Evolutionary conservation across 2,113 vertebrate species (phyloP).

Genomic region (Craseonycteris thonglongyai): DNA sequence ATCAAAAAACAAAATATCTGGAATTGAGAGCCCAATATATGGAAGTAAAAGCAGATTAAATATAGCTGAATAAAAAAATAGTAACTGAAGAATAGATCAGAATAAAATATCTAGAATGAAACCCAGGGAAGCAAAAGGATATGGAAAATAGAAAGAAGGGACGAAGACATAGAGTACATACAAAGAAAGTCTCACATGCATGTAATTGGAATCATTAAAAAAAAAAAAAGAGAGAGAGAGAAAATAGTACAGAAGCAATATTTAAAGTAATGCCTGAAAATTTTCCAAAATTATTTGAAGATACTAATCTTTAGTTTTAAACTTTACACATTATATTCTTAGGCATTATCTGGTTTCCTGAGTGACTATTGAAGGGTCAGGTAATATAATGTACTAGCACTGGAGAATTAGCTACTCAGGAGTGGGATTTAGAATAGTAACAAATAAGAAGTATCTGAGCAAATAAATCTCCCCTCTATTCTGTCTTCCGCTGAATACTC

Average conservation of each 20-base stretch:
- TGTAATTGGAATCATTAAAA: background rate
- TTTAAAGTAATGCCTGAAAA: background rate
- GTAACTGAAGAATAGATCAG: background rate
- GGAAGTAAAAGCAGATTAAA: background rate
- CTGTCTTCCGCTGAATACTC: background rate
- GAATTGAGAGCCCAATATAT: background rate
- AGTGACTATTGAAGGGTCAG: background rate
- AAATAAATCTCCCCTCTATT: background rate
- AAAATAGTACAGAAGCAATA: background rate
- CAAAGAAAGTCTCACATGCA: background rate
- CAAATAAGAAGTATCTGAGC: background rate
- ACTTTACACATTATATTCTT: background rate
- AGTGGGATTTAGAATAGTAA: background rate
- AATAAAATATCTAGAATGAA: constrained; percentile 9
- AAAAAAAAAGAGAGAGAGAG: background rate
- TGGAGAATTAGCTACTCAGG: background rate
- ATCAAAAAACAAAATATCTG: background rate
- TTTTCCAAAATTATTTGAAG: background rate
- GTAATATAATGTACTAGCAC: background rate
- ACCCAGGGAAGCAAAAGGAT: background rate
- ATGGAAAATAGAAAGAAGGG: background rate
- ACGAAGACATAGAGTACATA: background rate
- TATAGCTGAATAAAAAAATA: background rate
- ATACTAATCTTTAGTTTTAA: background rate
- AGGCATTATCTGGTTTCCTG: background rate